Percentiles rank a stretch among this genome's conserved stretches.
Conservation (phyloP, 2,797 vertebrate genomes). For the Hylomyscus alleni region DNA sequence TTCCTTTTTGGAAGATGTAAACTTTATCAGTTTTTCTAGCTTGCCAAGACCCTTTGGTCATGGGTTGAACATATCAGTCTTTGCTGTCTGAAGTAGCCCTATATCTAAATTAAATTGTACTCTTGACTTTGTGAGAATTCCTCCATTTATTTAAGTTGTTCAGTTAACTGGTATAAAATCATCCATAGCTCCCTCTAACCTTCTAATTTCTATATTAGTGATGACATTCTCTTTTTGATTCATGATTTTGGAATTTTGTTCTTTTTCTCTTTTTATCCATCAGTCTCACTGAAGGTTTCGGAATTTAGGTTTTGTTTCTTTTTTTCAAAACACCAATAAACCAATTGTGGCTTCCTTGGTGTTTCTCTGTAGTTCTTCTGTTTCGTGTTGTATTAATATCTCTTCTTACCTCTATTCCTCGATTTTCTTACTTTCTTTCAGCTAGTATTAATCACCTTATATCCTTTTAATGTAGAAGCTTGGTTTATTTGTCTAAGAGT, state of each 20-base stretch:
- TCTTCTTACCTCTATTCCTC: neutral
- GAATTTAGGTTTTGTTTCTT: neutral
- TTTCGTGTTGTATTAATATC: constrained; percentile 21
- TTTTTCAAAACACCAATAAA: neutral
- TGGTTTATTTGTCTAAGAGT: neutral
- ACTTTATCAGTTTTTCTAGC: neutral
- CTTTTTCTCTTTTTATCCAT: neutral
- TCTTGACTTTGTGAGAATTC: neutral
- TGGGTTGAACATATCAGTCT: neutral
- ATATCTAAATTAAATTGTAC: neutral
- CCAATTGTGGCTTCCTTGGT: neutral
- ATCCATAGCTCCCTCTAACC: neutral
- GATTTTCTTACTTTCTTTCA: neutral
- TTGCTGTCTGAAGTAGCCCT: neutral
- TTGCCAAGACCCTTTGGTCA: neutral
- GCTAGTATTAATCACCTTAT: neutral
- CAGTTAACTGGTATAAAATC: neutral
- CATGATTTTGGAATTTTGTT: constrained; percentile 15
- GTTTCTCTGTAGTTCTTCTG: neutral
- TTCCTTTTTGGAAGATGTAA: neutral
- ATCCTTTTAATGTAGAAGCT: neutral
- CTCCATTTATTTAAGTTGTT: neutral
- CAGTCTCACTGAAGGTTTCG: neutral
- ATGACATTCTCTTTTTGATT: neutral
- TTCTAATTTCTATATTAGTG: neutral